Percentiles rank a stretch among this genome's conserved stretches.
Evolutionary conservation across 2,113 vertebrate species (phyloP).

Genomic region (Merops nubicus): DNA sequence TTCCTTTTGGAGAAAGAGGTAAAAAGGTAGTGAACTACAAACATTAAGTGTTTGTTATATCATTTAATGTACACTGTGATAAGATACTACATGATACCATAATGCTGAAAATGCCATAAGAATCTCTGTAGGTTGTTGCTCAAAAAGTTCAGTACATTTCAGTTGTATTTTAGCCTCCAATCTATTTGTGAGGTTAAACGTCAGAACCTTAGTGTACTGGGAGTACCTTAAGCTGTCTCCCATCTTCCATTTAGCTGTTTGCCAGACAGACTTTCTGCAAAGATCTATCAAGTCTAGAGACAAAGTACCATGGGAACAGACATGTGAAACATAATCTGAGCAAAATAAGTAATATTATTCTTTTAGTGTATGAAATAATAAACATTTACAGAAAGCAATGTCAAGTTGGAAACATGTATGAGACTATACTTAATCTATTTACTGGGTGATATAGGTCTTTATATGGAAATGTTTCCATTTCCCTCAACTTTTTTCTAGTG

Average conservation of each 20-base stretch:
- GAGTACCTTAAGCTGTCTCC: not conserved
- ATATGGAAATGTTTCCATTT: not conserved
- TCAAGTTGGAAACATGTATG: not conserved
- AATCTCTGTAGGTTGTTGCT: not conserved
- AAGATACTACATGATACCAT: no score
- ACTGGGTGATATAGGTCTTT: not conserved
- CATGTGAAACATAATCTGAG: not conserved
- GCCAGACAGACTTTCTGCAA: not conserved
- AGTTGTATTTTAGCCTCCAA: not conserved
- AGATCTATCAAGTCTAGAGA: not conserved
- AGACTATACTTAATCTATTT: not conserved
- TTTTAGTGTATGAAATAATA: not conserved
- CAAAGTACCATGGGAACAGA: not conserved
- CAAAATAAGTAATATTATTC: not conserved
- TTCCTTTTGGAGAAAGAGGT: not conserved
- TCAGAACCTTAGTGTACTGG: not conserved
- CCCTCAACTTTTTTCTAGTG: not conserved
- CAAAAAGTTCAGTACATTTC: constrained; percentile 5
- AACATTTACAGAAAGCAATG: not conserved
- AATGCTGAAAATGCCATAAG: not conserved
- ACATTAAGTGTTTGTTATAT: not conserved
- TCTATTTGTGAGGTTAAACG: constrained; percentile 13
- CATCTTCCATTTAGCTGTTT: not conserved
- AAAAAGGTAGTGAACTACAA: not conserved
- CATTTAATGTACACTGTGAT: not conserved